phyloP scores from a whole-genome alignment of 2,797 vertebrate species.

The Oreochromis grahami region DNA sequence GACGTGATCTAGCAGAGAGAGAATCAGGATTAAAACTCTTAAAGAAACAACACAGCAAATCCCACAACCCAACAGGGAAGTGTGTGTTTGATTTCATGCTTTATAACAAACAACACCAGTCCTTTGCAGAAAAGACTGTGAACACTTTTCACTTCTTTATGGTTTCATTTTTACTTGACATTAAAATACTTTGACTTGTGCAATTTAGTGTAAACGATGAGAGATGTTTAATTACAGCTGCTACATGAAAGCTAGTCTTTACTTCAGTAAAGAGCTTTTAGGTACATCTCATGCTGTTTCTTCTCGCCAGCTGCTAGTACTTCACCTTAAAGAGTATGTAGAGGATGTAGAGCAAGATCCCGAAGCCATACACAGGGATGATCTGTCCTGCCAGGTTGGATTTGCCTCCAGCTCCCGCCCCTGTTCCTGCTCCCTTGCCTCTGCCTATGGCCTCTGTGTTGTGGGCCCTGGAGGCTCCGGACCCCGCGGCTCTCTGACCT shows the following conservation, averaged over 20 bases:
- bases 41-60: neutral
- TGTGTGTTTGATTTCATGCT: neutral
- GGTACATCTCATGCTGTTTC: neutral
- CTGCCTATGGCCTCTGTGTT: constrained; percentile 83
- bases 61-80: neutral
- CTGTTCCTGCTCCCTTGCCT: constrained; percentile 75
- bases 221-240: neutral
- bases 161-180: neutral
- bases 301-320: too few species aligned
- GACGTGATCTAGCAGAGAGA: constrained; percentile 84
- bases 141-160: neutral
- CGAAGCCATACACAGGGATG: constrained; percentile 96
- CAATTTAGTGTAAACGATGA: neutral
- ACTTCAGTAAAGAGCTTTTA: neutral
- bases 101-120: neutral
- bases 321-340: constrained; percentile 96
- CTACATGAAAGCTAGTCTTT: neutral
- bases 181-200: neutral
- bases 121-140: neutral
- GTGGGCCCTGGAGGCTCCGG: constrained; percentile 77
- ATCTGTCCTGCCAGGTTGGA: constrained; percentile 93
- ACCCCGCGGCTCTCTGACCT: constrained; percentile 23
- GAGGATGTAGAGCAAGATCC: constrained; percentile 93
- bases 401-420: constrained; percentile 72
- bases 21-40: neutral